A percentile compares a stretch with the other conserved stretches of the same genome.
These are phyloP conservation scores for Reticulitermes lucifugus DNA, from an alignment of 2,888 invertebrate species.

Conservation along the genomic window DNA sequence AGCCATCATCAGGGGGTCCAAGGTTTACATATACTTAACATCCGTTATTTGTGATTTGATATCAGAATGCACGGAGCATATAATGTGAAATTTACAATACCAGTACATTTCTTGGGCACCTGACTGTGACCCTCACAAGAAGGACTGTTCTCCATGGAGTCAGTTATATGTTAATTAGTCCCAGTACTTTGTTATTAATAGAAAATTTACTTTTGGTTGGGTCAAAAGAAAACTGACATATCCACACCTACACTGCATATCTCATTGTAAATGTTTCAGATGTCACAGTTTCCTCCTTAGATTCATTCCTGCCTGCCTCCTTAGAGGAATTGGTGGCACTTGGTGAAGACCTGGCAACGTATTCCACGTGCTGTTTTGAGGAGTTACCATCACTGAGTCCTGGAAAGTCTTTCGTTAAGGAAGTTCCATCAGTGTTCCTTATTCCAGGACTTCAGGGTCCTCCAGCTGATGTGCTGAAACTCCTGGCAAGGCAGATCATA, in stretches of 20 bases:
- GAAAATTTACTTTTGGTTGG: background rate
- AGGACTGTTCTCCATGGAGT: background rate
- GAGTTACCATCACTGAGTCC: conserved; percentile 62
- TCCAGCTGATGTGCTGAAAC: conserved; percentile 52
- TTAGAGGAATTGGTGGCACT: background rate
- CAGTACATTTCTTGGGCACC: too few species aligned
- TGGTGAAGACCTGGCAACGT: background rate
- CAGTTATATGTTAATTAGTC: background rate
- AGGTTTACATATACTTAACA: too few species aligned
- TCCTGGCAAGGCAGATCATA: conserved; percentile 59
- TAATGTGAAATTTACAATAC: too few species aligned
- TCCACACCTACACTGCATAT: too few species aligned
- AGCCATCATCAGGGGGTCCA: too few species aligned
- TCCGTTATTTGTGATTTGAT: too few species aligned
- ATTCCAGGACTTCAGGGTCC: conserved; percentile 60
- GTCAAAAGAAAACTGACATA: background rate
- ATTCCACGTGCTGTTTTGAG: background rate
- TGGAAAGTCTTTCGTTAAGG: conserved; percentile 57
- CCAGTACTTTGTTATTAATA: background rate
- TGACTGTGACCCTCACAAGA: too few species aligned
- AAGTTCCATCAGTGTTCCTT: conserved; percentile 62
- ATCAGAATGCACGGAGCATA: too few species aligned
- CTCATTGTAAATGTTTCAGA: background rate
- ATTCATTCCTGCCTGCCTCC: background rate
- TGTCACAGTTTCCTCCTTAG: background rate